These are phyloP conservation scores for Aphidius gifuensis DNA, from an alignment of 1,140 invertebrate genomes.

Conservation along the genomic window DNA sequence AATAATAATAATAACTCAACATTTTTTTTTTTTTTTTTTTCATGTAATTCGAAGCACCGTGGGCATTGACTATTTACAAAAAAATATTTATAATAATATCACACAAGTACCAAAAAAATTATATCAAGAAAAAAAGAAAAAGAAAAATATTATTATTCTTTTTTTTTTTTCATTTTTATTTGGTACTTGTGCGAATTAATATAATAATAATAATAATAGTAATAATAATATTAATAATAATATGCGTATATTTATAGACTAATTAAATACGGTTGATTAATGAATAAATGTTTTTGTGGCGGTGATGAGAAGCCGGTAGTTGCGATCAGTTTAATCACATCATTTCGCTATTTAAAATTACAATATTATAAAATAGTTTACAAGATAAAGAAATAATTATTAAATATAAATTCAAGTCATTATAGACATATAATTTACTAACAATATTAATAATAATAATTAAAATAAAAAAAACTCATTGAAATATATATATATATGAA, in stretches of 20 bases:
- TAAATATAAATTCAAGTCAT: constrained; percentile 10
- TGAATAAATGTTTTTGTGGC: no score
- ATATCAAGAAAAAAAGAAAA: neutral
- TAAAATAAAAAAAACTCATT: neutral
- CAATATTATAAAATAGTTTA: constrained; percentile 3
- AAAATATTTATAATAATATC: neutral
- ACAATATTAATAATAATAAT: neutral
- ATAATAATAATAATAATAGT: constrained; percentile 21
- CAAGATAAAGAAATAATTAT: neutral
- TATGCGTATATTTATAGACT: neutral
- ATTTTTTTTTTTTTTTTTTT: neutral
- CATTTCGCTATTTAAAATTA: constrained; percentile 38
- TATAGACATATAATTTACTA: neutral
- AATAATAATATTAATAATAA: constrained; percentile 18
- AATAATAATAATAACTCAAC: neutral
- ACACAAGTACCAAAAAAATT: neutral
- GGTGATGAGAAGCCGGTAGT: no score
- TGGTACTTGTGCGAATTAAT: constrained; percentile 43
- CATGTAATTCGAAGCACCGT: constrained; percentile 10
- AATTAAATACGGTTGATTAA: neutral
- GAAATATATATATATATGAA: no score
- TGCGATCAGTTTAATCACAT: constrained; percentile 31
- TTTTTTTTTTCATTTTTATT: constrained; percentile 21
- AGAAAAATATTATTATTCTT: neutral
- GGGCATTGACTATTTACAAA: constrained; percentile 13